These are phyloP conservation scores for Prionace glauca DNA, from an alignment of 2,797 vertebrate species.

Conservation along the genomic window DNA sequence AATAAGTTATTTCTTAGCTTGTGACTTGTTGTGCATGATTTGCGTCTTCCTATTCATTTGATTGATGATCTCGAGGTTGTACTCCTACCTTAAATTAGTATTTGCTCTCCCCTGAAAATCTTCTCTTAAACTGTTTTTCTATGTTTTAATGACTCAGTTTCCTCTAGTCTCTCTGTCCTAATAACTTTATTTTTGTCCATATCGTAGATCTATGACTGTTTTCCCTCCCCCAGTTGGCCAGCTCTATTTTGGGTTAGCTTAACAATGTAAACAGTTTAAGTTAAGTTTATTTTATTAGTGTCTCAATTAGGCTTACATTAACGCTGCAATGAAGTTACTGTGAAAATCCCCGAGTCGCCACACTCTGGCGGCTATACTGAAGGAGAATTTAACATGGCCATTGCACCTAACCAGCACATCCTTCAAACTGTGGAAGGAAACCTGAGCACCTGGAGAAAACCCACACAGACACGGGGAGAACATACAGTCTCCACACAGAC, in stretches of 20 bases:
- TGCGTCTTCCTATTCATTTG: not conserved
- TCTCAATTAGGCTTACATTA: no score
- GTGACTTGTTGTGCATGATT: not conserved
- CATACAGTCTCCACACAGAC: no score
- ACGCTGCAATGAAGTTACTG: no score
- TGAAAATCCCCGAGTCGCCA: no score
- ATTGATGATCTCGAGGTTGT: not conserved
- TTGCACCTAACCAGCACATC: no score
- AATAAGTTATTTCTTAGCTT: not conserved
- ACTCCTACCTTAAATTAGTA: not conserved
- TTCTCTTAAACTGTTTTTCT: not conserved
- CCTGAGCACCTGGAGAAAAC: no score
- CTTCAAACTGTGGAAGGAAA: no score
- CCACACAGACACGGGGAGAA: no score
- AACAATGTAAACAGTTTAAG: not conserved
- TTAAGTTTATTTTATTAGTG: no score
- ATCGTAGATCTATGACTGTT: not conserved
- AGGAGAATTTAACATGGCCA: no score
- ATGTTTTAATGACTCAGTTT: not conserved
- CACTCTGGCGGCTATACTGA: no score
- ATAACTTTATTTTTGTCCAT: not conserved
- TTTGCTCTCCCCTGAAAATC: not conserved
- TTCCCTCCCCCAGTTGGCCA: not conserved
- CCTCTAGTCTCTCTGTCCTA: not conserved
- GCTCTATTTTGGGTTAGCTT: not conserved